A percentile compares a stretch with the other conserved stretches of the same genome.
Conservation (phyloP, 2,113 vertebrate species). For the Kryptolebias marmoratus region DNA sequence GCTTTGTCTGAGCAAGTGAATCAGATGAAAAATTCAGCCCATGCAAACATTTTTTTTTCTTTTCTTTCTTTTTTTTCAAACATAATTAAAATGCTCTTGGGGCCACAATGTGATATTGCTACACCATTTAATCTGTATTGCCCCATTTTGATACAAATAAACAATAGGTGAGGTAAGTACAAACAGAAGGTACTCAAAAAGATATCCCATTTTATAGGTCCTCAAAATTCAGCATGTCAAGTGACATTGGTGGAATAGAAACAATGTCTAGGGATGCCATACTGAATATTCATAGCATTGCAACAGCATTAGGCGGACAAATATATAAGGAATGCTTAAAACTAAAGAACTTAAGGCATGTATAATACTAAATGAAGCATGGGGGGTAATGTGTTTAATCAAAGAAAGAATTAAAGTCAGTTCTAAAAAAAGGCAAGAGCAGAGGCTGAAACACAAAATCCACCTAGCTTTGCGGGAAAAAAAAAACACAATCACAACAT, state of each 20-base stretch:
- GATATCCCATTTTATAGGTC: slow-evolving; percentile 45
- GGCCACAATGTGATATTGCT: slow-evolving; percentile 48
- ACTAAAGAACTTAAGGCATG: slow-evolving; percentile 38
- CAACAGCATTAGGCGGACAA: slow-evolving; percentile 78
- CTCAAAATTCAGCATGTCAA: slow-evolving; percentile 45
- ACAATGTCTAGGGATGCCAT: slow-evolving; percentile 54
- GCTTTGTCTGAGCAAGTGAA: slow-evolving; percentile 19
- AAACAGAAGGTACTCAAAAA: slow-evolving; percentile 41
- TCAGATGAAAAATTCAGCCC: slow-evolving; percentile 30
- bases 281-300: slow-evolving; percentile 76
- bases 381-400: slow-evolving; percentile 57
- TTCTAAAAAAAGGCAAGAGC: slow-evolving; percentile 86
- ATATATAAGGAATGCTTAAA: slow-evolving; percentile 38
- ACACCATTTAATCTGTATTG: slow-evolving; percentile 59
- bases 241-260: slow-evolving; percentile 57
- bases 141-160: slow-evolving; percentile 47
- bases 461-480: slow-evolving; percentile 71
- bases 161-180: slow-evolving; percentile 45
- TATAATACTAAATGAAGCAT: slow-evolving; percentile 63
- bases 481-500: slow-evolving; percentile 82
- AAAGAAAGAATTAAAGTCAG: slow-evolving; percentile 74
- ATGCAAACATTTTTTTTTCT: slow-evolving; percentile 21
- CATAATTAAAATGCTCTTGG: slow-evolving; percentile 15
- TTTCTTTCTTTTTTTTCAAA: slow-evolving; percentile 6
- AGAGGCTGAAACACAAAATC: slow-evolving; percentile 81